Conservation (phyloP, 2,888 invertebrate genomes). For the Chouioia cunea region DNA sequence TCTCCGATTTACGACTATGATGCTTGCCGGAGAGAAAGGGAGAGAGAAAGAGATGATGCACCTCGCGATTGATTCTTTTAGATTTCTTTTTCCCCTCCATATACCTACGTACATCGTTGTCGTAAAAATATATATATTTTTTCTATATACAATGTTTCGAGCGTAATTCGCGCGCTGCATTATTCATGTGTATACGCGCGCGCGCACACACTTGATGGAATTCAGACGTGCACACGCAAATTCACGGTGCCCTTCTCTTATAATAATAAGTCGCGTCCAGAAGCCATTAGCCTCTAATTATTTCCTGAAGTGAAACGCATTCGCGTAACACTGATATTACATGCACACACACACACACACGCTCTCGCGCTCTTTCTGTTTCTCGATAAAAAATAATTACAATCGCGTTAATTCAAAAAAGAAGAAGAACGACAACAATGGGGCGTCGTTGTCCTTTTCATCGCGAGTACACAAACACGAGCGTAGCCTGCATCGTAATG, state of each 20-base stretch:
- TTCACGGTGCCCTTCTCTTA: not conserved
- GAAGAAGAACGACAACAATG: slow-evolving; percentile 17
- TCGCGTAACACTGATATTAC: slow-evolving; percentile 8
- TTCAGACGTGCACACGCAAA: slow-evolving; percentile 20
- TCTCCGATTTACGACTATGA: slow-evolving; percentile 3
- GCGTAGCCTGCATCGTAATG: slow-evolving; percentile 60
- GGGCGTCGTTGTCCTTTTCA: slow-evolving; percentile 9
- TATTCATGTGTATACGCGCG: slow-evolving; percentile 17
- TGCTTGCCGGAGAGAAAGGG: slow-evolving; percentile 3
- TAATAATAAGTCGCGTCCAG: slow-evolving; percentile 26
- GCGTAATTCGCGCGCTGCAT: slow-evolving; percentile 7
- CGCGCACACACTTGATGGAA: not conserved
- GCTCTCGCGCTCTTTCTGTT: not conserved
- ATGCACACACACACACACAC: not conserved
- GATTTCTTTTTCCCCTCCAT: slow-evolving; percentile 30
- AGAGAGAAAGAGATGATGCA: slow-evolving; percentile 1
- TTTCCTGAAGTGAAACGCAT: slow-evolving; percentile 35
- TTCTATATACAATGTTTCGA: not conserved
- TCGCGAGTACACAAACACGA: slow-evolving; percentile 39
- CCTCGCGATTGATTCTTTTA: slow-evolving; percentile 38
- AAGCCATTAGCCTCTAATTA: slow-evolving; percentile 41
- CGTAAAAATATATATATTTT: no score
- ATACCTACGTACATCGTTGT: not conserved
- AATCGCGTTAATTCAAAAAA: slow-evolving; percentile 2
- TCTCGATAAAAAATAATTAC: slow-evolving; percentile 19